A percentile compares a stretch with the other conserved stretches of the same genome.
phyloP scores from a whole-genome alignment of 1,140 invertebrate species.

The Sitophilus oryzae region DNA sequence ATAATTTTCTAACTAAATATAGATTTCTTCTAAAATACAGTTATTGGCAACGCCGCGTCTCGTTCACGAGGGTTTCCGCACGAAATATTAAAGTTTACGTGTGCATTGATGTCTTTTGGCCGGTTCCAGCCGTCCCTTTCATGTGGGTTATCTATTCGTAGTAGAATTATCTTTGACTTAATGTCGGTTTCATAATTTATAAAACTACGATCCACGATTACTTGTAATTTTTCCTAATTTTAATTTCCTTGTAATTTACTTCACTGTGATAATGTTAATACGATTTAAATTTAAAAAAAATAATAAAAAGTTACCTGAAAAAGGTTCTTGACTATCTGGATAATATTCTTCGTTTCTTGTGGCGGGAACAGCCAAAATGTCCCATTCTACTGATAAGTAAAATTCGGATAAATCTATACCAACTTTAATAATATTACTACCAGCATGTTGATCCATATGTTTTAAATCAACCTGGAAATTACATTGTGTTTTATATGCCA shows the following conservation, averaged over 20 bases:
- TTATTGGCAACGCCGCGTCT: no score
- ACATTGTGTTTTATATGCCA: no score
- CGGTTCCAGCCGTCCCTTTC: no score
- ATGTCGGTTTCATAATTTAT: no score
- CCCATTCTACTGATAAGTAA: slow-evolving; percentile 93
- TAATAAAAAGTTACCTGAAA: slow-evolving; percentile 66
- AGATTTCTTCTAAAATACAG: no score
- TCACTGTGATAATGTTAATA: slow-evolving; percentile 3
- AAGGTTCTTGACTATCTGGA: slow-evolving; percentile 75
- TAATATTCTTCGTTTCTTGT: slow-evolving; percentile 89
- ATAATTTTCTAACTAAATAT: no score
- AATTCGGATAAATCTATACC: slow-evolving; percentile 89
- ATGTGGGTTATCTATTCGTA: no score
- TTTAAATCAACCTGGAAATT: slow-evolving; percentile 84
- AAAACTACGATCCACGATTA: no score
- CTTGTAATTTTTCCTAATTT: neutral
- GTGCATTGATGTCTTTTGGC: no score
- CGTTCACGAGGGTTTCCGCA: no score
- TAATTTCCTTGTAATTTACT: neutral
- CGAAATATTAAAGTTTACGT: no score
- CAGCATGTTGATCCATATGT: slow-evolving; percentile 70
- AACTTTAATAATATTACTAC: slow-evolving; percentile 70
- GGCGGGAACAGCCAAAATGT: slow-evolving; percentile 83
- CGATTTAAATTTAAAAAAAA: neutral
- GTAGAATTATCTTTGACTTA: no score